Base-by-base conservation (phyloP, 2,888 invertebrate species). In the Mythimna ferrago region DNA sequence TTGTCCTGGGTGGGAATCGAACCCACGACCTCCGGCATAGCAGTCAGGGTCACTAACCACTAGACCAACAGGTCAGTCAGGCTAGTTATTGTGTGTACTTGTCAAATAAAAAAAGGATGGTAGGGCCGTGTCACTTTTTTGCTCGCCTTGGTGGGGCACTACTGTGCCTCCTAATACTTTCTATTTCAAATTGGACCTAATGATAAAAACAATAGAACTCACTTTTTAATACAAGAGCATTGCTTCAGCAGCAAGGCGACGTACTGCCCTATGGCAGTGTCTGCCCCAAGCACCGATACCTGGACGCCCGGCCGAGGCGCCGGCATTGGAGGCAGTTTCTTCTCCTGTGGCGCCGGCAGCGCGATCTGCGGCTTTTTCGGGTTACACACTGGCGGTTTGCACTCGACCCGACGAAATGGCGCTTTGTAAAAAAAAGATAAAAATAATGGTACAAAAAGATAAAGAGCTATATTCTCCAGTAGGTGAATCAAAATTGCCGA, bases 201-300 rank as follows among this genome's bases (percentile, higher is more conserved):
- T 0, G 6, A 0, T 0, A 5, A 2, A 16, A 44, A 38, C 16
- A 57, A 63, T 54, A 60, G 3, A 67, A 90, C 95, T 94, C 86
- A 96, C 95, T 94, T 94, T 74, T 93, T 95, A 66, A 96, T 92
- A 78, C 92, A 92, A 3, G 97, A 94, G 81, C 97, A 97, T 81
- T 97, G 97, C 86, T 97, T 97, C 3, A 97, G 89, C 57, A 97
- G 86, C 58, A 97, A 89, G 6, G 97, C 92, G 6, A 96, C 88
- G 44, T 95, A 94, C 74, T 95, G 95, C 0, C 97, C 97, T 71
- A 96, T 89, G 16, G 92, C 90, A 1, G 96, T 96, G 82, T 96
- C 95, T 5, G 96, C 97, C 2, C 97, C 97, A 78, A 97, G 93
- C 69, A 97, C 84, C 62, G 95, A 91, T 77, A 96, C 94, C 72